Evolutionary conservation across 2,797 vertebrate genomes (phyloP).

Genomic region (Sebastes alutus): DNA sequence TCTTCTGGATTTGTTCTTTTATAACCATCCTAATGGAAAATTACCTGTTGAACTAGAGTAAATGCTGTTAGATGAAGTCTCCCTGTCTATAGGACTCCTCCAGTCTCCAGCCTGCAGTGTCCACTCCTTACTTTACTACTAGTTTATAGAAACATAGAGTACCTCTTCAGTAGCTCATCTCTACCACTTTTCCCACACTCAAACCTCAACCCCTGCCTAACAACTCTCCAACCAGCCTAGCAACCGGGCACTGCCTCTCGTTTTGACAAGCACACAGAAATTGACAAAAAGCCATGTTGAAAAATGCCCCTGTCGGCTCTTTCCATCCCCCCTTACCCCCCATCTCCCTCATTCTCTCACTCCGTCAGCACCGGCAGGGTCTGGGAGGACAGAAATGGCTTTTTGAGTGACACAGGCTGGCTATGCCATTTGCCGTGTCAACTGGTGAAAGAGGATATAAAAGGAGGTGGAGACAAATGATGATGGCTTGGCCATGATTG

Average conservation of each 20-base stretch:
- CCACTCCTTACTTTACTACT: background rate
- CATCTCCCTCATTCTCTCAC: constrained; percentile 46
- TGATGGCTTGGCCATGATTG: constrained; percentile 72
- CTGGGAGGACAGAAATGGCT: constrained; percentile 80
- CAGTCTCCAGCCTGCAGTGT: background rate
- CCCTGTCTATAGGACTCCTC: background rate
- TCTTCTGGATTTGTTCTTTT: background rate
- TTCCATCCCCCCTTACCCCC: background rate
- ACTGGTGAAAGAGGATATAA: constrained; percentile 67
- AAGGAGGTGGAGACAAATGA: constrained; percentile 75
- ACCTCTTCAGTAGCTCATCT: constrained; percentile 48
- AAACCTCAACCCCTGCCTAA: constrained; percentile 52
- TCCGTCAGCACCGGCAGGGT: constrained; percentile 68
- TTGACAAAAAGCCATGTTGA: constrained; percentile 75
- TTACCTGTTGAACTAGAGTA: background rate
- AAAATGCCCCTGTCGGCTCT: constrained; percentile 61
- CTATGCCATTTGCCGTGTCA: constrained; percentile 71
- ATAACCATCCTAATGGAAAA: background rate
- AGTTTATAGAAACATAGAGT: constrained; percentile 32
- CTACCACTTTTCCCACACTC: constrained; percentile 51
- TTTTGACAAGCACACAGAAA: constrained; percentile 72
- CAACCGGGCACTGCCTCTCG: constrained; percentile 41
- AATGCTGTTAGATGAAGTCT: background rate
- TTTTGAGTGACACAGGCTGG: constrained; percentile 81
- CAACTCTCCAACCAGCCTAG: constrained; percentile 55